These are phyloP conservation scores for Galbula dea DNA, from an alignment of 2,113 vertebrate genomes.

Conservation along the genomic window DNA sequence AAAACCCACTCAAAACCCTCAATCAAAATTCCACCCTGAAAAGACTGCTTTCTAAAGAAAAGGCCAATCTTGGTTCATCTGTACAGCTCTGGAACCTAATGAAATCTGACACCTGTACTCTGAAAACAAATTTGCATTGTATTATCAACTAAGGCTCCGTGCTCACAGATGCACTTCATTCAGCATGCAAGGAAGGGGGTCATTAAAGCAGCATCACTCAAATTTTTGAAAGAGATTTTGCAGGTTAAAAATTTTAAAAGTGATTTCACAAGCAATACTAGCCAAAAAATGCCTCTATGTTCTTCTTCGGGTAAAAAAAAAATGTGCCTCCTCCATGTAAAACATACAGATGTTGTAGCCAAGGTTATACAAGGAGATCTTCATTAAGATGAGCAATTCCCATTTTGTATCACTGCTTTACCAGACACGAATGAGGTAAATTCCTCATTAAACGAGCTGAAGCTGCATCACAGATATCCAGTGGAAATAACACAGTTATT, in stretches of 20 bases:
- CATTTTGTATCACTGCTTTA: background rate
- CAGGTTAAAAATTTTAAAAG: background rate
- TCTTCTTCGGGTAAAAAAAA: constrained; percentile 5
- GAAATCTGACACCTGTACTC: constrained; percentile 63
- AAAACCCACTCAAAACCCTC: background rate
- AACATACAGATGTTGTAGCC: background rate
- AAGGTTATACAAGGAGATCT: constrained; percentile 69
- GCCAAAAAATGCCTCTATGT: background rate
- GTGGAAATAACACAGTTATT: background rate
- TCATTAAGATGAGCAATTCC: constrained; percentile 29
- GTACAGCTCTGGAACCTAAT: constrained; percentile 51
- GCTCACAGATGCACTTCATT: constrained; percentile 25
- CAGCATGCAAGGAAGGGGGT: background rate
- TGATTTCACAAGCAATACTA: background rate
- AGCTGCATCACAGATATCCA: background rate
- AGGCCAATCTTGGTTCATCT: constrained; percentile 35
- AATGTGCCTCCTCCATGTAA: background rate
- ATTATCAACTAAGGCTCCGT: background rate
- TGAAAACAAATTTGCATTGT: constrained; percentile 55
- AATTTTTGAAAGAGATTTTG: background rate
- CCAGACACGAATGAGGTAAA: background rate
- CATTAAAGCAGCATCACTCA: background rate
- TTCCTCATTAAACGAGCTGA: background rate
- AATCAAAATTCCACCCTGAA: constrained; percentile 59
- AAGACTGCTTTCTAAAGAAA: constrained; percentile 60